These are phyloP conservation scores for Laothoe populi DNA, from an alignment of 2,888 invertebrate genomes.

Conservation along the genomic window DNA sequence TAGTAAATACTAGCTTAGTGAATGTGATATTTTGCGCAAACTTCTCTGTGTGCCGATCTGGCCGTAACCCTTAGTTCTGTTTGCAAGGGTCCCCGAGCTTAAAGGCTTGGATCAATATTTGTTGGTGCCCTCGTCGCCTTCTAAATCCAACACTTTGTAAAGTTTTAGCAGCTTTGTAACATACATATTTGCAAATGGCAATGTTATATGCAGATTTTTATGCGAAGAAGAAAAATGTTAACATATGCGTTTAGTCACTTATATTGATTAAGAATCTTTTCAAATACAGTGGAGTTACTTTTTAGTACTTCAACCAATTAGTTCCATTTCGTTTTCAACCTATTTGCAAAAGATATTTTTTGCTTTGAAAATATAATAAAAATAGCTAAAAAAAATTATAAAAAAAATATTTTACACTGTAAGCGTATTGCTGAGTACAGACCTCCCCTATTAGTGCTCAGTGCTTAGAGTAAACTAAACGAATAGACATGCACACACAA, in stretches of 20 bases:
- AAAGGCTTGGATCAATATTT: constrained; percentile 68
- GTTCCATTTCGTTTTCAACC: no score
- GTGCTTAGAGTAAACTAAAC: no score
- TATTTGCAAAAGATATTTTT: no score
- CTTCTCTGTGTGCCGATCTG: constrained; percentile 38
- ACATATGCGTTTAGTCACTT: not conserved
- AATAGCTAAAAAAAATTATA: no score
- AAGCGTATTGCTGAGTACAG: no score
- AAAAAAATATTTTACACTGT: no score
- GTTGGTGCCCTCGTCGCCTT: constrained; percentile 57
- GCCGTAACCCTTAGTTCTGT: constrained; percentile 47
- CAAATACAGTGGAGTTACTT: no score
- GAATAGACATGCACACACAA: no score
- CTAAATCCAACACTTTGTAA: constrained; percentile 59
- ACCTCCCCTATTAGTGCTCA: no score
- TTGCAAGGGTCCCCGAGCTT: constrained; percentile 56
- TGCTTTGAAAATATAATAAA: no score
- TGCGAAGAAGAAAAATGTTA: no score
- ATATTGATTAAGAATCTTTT: not conserved
- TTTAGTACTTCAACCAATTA: no score
- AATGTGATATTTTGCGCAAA: constrained; percentile 40
- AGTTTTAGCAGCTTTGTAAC: constrained; percentile 43
- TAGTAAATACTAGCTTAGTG: constrained; percentile 26
- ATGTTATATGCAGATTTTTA: constrained; percentile 32
- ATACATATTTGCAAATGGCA: constrained; percentile 48